Evolutionary conservation across 2,888 invertebrate species (phyloP).

Genomic region (Stegophylla sp.): DNA sequence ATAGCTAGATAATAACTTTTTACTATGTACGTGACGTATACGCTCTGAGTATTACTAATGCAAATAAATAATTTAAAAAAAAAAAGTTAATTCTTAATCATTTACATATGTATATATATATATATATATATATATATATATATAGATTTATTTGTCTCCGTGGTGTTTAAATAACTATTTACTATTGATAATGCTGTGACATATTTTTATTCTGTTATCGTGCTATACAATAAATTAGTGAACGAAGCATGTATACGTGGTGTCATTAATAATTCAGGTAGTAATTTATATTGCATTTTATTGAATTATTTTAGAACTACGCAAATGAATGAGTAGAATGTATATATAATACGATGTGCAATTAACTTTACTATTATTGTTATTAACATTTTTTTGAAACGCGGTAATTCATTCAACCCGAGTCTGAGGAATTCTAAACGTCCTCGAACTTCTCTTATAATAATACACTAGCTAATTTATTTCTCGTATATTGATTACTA

Average conservation of each 20-base stretch:
- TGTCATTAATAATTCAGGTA: slow-evolving; percentile 13
- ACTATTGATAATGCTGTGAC: slow-evolving; percentile 1
- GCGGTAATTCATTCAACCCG: slow-evolving; percentile 42
- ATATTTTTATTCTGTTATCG: slow-evolving; percentile 30
- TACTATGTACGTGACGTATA: neutral
- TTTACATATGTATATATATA: neutral
- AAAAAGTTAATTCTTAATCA: neutral
- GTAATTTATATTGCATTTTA: neutral
- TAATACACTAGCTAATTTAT: slow-evolving; percentile 40
- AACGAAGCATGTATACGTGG: neutral
- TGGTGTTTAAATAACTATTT: slow-evolving; percentile 1
- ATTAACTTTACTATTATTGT: slow-evolving; percentile 29
- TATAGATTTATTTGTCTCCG: neutral
- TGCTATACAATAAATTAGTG: neutral
- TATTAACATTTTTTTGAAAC: slow-evolving; percentile 21
- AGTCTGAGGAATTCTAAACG: slow-evolving; percentile 42
- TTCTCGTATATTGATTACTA: slow-evolving; percentile 31
- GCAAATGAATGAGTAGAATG: slow-evolving; percentile 13
- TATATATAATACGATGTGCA: too few relatives aligned
- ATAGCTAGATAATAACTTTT: neutral
- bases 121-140: too few relatives aligned
- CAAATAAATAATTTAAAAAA: neutral
- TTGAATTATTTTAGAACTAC: slow-evolving; percentile 10
- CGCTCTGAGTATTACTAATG: neutral
- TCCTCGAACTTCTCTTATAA: slow-evolving; percentile 45